A percentile compares a stretch with the other conserved stretches of the same genome.
These are phyloP conservation scores for Cairina moschata DNA, from an alignment of 2,113 vertebrate genomes.

Conservation along the genomic window DNA sequence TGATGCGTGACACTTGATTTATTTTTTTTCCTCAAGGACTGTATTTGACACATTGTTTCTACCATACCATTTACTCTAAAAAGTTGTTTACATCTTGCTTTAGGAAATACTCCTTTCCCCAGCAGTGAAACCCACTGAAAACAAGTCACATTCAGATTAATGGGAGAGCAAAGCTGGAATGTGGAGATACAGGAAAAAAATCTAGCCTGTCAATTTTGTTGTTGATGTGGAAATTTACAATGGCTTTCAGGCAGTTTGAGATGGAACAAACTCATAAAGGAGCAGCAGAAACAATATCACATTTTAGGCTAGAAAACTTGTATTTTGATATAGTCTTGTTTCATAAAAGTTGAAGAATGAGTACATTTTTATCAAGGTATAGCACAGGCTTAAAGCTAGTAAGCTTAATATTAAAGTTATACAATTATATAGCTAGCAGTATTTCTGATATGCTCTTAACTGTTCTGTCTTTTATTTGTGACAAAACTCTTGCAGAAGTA, in stretches of 20 bases:
- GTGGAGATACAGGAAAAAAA: neutral
- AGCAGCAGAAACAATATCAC: neutral
- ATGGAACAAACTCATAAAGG: neutral
- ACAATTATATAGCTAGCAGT: neutral
- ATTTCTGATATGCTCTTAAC: neutral
- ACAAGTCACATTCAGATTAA: neutral
- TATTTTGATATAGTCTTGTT: neutral
- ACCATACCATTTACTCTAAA: neutral
- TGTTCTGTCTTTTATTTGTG: neutral
- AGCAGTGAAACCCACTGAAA: constrained; percentile 81
- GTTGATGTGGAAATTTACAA: neutral
- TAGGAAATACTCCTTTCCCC: constrained; percentile 83
- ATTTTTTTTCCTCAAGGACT: neutral
- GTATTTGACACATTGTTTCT: neutral
- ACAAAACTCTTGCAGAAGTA: neutral
- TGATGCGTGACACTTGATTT: neutral
- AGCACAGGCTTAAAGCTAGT: neutral
- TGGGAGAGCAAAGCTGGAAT: neutral
- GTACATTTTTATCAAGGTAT: neutral
- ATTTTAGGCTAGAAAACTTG: no score
- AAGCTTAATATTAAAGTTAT: neutral
- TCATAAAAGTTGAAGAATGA: neutral
- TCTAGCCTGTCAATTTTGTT: neutral
- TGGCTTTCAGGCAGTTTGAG: neutral
- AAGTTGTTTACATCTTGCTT: neutral